phyloP scores from a whole-genome alignment of 2,113 vertebrate species.

The Eublepharis macularius region DNA sequence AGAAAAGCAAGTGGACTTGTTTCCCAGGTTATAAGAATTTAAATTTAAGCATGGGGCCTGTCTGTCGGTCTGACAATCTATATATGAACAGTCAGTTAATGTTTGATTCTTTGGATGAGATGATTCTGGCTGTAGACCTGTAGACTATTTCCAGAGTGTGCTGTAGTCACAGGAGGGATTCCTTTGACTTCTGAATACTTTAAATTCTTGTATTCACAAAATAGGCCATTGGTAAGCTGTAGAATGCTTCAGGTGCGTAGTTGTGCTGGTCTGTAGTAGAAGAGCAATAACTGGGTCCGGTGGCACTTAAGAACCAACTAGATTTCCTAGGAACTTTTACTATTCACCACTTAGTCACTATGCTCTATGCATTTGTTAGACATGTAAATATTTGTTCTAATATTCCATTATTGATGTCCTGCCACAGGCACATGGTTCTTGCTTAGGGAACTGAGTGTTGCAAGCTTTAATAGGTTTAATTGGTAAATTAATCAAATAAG shows the following conservation, averaged over 20 bases:
- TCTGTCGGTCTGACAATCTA: background rate
- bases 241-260: background rate
- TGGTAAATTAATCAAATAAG: background rate
- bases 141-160: background rate
- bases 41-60: rapidly evolving
- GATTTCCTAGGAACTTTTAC: too few relatives aligned
- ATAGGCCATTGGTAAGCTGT: background rate
- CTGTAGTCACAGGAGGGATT: background rate
- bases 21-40: background rate
- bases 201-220: background rate
- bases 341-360: too few relatives aligned
- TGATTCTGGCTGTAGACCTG: background rate
- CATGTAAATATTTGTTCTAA: background rate
- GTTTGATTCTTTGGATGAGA: too few relatives aligned
- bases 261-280: too few relatives aligned
- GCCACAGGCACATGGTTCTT: background rate
- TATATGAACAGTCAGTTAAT: too few relatives aligned
- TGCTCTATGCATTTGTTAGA: background rate
- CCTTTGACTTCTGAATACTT: background rate
- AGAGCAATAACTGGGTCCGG: too few relatives aligned
- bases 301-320: too few relatives aligned
- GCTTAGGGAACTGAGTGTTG: background rate
- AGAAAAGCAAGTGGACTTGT: background rate
- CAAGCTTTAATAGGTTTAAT: background rate
- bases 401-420: background rate